Conservation (phyloP, 1,140 invertebrate species). For the Formica exsecta region DNA sequence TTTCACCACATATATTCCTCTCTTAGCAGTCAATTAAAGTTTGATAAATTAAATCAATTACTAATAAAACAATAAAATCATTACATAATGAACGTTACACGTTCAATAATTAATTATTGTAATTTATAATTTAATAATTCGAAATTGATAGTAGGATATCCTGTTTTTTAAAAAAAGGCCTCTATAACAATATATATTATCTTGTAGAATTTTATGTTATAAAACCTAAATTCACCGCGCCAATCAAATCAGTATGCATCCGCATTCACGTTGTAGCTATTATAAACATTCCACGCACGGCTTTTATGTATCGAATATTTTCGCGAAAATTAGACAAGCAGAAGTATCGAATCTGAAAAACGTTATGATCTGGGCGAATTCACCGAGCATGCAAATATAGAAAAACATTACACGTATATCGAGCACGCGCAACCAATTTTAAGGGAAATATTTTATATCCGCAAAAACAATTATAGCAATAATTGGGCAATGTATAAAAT, state of each 20-base stretch:
- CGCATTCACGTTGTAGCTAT: constrained; percentile 24
- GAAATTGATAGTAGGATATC: neutral
- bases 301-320: constrained; percentile 29
- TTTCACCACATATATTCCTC: neutral
- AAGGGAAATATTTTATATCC: constrained; percentile 1
- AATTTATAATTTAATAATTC: neutral
- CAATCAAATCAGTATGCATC: constrained; percentile 50
- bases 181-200: neutral
- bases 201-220: neutral
- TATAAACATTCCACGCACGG: constrained; percentile 33
- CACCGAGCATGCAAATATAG: neutral
- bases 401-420: constrained; percentile 13
- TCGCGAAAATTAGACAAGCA: constrained; percentile 43
- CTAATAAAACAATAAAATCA: neutral
- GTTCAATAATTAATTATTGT: neutral
- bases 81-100: neutral
- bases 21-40: neutral
- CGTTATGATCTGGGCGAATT: neutral
- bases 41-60: constrained; percentile 4
- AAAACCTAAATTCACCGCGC: neutral
- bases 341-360: constrained; percentile 27
- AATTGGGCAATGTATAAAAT: constrained; percentile 34
- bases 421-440: neutral
- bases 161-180: neutral
- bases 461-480: constrained; percentile 32